phyloP scores from a whole-genome alignment of 2,888 invertebrate species.

The Chaetogeoica ovagalla region DNA sequence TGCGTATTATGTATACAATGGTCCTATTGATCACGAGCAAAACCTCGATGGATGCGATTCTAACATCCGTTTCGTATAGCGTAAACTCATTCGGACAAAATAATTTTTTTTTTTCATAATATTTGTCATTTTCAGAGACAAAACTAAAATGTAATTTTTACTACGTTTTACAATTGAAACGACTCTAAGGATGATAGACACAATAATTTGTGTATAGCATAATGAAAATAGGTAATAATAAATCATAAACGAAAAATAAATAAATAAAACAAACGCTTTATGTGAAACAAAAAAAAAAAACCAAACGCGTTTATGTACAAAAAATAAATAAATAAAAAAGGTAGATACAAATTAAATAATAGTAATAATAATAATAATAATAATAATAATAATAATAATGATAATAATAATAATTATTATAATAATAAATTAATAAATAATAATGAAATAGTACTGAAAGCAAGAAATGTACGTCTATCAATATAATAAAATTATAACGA shows the following conservation, averaged over 20 bases:
- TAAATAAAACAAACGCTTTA: constrained; percentile 5
- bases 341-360: constrained; percentile 54
- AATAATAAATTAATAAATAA: constrained; percentile 36
- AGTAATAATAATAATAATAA: constrained; percentile 58
- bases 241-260: not conserved
- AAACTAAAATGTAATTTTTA: no score
- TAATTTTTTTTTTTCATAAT: no score
- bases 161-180: no score
- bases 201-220: no score
- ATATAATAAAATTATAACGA: constrained; percentile 49
- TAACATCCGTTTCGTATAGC: no score
- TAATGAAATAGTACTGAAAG: constrained; percentile 54
- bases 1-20: no score
- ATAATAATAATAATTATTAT: constrained; percentile 57
- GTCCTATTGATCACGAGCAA: no score
- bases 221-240: not conserved
- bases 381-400: constrained; percentile 57
- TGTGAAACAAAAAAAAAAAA: constrained; percentile 37
- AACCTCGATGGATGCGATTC: no score
- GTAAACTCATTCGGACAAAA: no score
- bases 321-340: constrained; percentile 55
- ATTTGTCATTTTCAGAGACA: no score
- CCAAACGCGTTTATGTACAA: constrained; percentile 48
- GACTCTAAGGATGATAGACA: no score
- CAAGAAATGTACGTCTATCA: constrained; percentile 57